Evolutionary conservation across 2,113 vertebrate species (phyloP), one percentile per base, ranked within the genome.

Genomic region (Odobenus rosmarus): DNA sequence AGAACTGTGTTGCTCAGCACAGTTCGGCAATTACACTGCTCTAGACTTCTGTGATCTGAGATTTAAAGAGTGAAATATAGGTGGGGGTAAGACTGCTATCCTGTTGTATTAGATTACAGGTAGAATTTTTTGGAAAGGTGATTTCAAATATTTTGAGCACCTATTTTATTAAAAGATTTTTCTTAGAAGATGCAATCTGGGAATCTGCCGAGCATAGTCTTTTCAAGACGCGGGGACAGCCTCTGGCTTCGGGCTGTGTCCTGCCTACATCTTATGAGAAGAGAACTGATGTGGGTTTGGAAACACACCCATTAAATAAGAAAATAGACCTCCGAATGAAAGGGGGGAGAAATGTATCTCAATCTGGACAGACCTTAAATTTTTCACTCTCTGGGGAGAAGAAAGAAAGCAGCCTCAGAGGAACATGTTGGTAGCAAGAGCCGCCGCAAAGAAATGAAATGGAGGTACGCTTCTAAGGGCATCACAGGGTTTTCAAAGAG

Each of bases 401-500:
- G 90, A 76, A 62, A 49, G 74, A 85, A 79, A 53, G 69, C 2
- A 15, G 46, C 51, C 76, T 92, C 74, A 80, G 88, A 83, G 42
- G n/a, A 69, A 36, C 18, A 82, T 72, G 16, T 36, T 39, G 46
- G 39, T 26, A 61, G 67, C 18, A 31, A 55, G 16, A 71, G 85
- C 84, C 36, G 10, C 46, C 26, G 16, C 55, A 33, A 62, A 39
- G 21, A 79, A 88, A 87, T 49, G 74, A 87, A 90, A 79, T 1
- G 13, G 28, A 62, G 84, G 51, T 21, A 31, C 6, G 23, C 49
- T 69, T 90, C 89, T 33, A 49, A 96, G 49, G 42, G 42, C 28
- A 79, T 71, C 33, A 55, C 1, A 23, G 46, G 53, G 36, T 51
- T 87, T 96, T 98, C 46, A 91, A 59, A 96, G 69, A 79, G 76